A percentile compares a stretch with the other conserved stretches of the same genome.
phyloP scores from a whole-genome alignment of 2,797 vertebrate species.

The Tragopan temminckii region DNA sequence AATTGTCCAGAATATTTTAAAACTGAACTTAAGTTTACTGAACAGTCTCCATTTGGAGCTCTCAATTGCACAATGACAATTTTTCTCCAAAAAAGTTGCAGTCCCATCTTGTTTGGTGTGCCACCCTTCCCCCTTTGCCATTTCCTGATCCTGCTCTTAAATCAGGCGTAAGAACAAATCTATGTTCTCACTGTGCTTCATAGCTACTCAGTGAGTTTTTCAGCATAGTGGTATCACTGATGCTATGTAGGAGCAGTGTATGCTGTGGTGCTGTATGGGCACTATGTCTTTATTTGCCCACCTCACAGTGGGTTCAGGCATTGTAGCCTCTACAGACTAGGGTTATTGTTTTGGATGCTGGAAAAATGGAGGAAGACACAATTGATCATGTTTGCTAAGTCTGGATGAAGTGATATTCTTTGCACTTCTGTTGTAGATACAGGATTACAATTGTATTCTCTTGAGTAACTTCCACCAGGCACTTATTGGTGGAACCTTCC shows the following conservation, averaged over 20 bases:
- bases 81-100: too few relatives aligned
- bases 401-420: background rate
- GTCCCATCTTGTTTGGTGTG: background rate
- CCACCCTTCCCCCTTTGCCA: background rate
- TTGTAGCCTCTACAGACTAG: background rate
- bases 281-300: background rate
- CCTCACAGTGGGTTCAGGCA: background rate
- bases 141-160: background rate
- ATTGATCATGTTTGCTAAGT: background rate
- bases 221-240: background rate
- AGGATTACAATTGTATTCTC: background rate
- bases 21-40: background rate
- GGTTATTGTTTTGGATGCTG: fast-evolving
- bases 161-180: background rate
- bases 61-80: background rate
- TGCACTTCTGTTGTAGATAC: background rate
- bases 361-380: background rate
- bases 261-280: background rate
- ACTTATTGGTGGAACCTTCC: background rate
- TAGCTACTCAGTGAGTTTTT: background rate
- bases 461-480: background rate
- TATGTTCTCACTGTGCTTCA: background rate
- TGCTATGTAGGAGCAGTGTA: background rate
- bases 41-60: background rate
- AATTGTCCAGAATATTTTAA: background rate